Conservation (phyloP, 2,113 vertebrate genomes). For the Megaleporinus macrocephalus region DNA sequence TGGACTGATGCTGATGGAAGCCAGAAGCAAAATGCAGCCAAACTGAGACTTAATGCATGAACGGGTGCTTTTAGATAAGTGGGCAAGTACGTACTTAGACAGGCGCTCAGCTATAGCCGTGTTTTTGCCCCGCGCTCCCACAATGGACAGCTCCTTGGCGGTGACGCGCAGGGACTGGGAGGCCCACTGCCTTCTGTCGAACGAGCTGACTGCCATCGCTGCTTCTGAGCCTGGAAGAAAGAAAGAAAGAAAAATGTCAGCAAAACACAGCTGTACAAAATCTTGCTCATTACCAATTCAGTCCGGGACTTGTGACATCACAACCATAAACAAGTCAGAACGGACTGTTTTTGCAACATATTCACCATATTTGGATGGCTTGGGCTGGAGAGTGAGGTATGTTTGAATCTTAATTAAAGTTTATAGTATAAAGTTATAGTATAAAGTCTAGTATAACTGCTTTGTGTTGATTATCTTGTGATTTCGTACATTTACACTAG, state of each 20-base stretch:
- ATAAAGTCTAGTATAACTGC: too few species aligned
- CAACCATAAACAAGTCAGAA: background rate
- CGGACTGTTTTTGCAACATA: background rate
- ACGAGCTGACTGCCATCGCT: slow-evolving; percentile 85
- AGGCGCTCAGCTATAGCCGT: slow-evolving; percentile 87
- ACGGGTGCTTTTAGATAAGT: background rate
- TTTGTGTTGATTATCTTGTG: too few species aligned
- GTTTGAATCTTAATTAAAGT: too few species aligned
- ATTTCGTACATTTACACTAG: too few species aligned
- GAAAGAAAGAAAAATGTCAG: background rate
- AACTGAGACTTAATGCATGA: background rate
- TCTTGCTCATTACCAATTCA: too few species aligned
- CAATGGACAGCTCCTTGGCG: slow-evolving; percentile 90
- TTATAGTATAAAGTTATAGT: too few species aligned
- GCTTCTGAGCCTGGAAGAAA: slow-evolving; percentile 4
- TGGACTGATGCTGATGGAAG: background rate
- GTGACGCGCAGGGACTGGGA: slow-evolving; percentile 91
- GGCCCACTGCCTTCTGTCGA: slow-evolving; percentile 86
- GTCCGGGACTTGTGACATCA: background rate
- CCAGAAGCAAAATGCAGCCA: background rate
- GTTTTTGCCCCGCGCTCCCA: slow-evolving; percentile 84
- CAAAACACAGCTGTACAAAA: too few species aligned
- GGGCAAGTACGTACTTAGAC: slow-evolving; percentile 83
- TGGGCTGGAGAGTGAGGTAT: too few species aligned
- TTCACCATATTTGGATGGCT: too few species aligned